Percentiles rank a stretch among this genome's conserved stretches.
phyloP scores from a whole-genome alignment of 2,113 vertebrate genomes.

The Albula glossodonta region DNA sequence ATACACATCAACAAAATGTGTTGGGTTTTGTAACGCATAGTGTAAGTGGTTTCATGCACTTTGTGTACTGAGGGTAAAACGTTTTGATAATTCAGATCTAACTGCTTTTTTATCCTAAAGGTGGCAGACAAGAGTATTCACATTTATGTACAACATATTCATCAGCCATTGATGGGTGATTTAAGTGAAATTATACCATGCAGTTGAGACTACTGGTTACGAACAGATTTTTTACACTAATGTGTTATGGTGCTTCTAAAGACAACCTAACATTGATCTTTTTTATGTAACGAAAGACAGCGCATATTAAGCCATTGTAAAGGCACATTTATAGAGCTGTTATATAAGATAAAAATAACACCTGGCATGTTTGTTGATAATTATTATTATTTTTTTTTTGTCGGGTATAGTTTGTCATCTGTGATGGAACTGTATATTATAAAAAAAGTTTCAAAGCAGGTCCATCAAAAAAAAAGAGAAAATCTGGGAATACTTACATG shows the following conservation, averaged over 20 bases:
- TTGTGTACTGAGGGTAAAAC: conserved; percentile 77
- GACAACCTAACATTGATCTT: conserved; percentile 52
- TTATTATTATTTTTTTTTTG: conserved; percentile 1
- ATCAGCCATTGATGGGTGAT: conserved; percentile 64
- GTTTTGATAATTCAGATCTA: conserved; percentile 70
- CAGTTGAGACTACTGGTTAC: conserved; percentile 65
- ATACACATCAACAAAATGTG: conserved; percentile 54
- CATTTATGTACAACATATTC: conserved; percentile 37
- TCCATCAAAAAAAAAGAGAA: conserved; percentile 54
- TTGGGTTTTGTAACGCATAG: conserved; percentile 64
- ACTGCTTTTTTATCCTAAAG: conserved; percentile 66
- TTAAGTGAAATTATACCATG: conserved; percentile 44
- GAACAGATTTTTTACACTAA: conserved; percentile 65
- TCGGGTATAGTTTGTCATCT: conserved; percentile 49
- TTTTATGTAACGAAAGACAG: conserved; percentile 54
- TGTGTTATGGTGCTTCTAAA: conserved; percentile 82
- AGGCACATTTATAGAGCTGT: conserved; percentile 60
- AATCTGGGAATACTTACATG: conserved; percentile 63
- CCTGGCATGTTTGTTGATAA: conserved; percentile 43
- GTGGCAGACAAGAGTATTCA: conserved; percentile 51
- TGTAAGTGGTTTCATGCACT: conserved; percentile 81
- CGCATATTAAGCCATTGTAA: conserved; percentile 66
- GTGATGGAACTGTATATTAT: conserved; percentile 35
- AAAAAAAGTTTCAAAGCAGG: conserved; percentile 51
- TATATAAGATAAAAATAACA: neutral